Conservation (phyloP, 2,113 vertebrate species). For the Sardina pilchardus region DNA sequence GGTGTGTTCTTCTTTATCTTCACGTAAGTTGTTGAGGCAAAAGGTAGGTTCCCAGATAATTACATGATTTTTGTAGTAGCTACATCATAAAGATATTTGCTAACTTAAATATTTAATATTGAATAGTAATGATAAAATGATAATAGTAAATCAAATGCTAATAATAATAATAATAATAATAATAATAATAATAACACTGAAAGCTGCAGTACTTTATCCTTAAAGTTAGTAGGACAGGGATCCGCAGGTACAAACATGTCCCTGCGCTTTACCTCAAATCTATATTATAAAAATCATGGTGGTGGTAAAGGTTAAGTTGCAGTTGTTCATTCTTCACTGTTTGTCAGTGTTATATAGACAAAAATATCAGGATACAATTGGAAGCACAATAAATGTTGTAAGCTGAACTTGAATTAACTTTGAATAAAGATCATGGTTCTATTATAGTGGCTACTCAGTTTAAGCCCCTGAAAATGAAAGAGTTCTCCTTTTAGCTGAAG, state of each 20-base stretch:
- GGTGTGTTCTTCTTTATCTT: conserved; percentile 49
- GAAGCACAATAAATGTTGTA: neutral
- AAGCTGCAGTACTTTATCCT: neutral
- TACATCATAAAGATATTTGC: neutral
- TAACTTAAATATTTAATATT: neutral
- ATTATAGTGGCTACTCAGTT: too few species aligned
- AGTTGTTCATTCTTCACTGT: neutral
- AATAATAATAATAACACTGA: neutral
- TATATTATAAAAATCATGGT: neutral
- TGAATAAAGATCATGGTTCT: too few species aligned
- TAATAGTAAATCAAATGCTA: neutral
- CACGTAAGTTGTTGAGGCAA: conserved; percentile 48
- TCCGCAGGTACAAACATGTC: neutral
- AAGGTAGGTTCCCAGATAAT: conserved; percentile 57
- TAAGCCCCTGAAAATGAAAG: too few species aligned
- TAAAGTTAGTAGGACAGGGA: neutral
- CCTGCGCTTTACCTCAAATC: neutral
- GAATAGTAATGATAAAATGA: neutral
- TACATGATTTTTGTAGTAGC: neutral
- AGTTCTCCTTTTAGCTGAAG: too few species aligned
- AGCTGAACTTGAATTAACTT: too few species aligned
- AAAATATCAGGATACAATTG: neutral
- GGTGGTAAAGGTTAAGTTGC: neutral
- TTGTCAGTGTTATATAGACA: neutral
- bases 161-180: neutral